phyloP scores from a whole-genome alignment of 1,140 invertebrate species.

The Chrysoperla carnea region DNA sequence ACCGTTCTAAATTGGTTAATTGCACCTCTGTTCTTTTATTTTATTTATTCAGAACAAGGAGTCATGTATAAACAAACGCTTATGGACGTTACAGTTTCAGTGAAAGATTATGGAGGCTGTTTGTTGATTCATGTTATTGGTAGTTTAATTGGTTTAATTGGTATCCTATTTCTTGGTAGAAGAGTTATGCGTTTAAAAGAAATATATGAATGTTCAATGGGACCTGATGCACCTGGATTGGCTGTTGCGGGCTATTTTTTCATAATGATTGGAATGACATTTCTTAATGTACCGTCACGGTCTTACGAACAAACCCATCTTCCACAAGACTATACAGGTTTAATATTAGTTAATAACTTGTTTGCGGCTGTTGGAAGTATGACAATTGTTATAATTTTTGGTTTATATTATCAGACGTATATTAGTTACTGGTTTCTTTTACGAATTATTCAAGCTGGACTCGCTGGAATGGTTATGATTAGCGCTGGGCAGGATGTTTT shows the following conservation, averaged over 20 bases:
- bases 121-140: not conserved
- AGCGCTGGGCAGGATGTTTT: not conserved
- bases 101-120: not conserved
- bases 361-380: not conserved
- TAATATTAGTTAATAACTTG: not conserved
- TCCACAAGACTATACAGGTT: not conserved
- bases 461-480: not conserved
- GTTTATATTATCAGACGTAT: not conserved
- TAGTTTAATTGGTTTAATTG: not conserved
- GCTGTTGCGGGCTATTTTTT: not conserved
- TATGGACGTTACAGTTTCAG: not conserved
- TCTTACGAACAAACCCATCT: not conserved
- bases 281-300: not conserved
- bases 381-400: not conserved
- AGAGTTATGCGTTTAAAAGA: not conserved
- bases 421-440: not conserved
- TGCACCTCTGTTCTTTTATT: not conserved
- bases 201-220: not conserved
- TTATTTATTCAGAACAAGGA: not conserved
- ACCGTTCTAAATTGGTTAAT: too few relatives aligned
- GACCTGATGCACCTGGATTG: not conserved
- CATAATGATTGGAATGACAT: not conserved
- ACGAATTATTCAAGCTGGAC: not conserved
- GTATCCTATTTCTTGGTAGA: not conserved
- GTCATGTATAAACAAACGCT: not conserved